phyloP scores from a whole-genome alignment of 2,888 invertebrate species.

The Homarus gammarus region DNA sequence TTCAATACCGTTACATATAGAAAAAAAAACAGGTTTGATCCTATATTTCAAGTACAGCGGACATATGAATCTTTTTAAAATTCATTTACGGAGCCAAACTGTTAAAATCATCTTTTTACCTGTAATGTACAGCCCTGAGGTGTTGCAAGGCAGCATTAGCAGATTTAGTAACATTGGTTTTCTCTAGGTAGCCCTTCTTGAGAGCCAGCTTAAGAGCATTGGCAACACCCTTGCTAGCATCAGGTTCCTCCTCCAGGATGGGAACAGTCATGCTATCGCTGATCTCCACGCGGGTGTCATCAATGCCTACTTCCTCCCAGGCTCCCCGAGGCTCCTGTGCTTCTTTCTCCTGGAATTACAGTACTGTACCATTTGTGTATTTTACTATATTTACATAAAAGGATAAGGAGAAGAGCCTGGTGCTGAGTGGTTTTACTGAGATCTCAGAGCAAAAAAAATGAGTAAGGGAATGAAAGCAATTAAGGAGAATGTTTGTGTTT shows the following conservation, averaged over 20 bases:
- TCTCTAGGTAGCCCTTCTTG: constrained; percentile 95
- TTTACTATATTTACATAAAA: too few relatives aligned
- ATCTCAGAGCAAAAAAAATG: too few relatives aligned
- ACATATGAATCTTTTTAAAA: constrained; percentile 39
- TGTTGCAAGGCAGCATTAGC: constrained; percentile 83
- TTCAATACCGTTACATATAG: too few relatives aligned
- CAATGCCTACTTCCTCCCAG: constrained; percentile 90
- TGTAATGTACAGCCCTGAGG: constrained; percentile 88
- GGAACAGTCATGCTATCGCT: constrained; percentile 79
- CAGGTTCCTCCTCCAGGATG: constrained; percentile 94
- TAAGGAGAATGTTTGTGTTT: too few relatives aligned
- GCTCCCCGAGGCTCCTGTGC: constrained; percentile 84
- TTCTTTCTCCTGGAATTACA: constrained; percentile 80
- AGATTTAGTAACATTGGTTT: constrained; percentile 81
- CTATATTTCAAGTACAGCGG: background rate
- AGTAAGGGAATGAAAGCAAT: too few relatives aligned
- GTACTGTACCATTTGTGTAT: too few relatives aligned
- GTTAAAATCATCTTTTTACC: constrained; percentile 77
- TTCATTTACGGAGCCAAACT: constrained; percentile 26
- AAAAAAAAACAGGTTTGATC: too few relatives aligned
- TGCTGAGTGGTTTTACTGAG: too few relatives aligned
- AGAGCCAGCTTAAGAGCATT: constrained; percentile 93
- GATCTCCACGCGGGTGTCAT: constrained; percentile 81
- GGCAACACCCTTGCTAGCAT: constrained; percentile 93
- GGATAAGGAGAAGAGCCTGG: too few relatives aligned